Percentiles rank a stretch among this genome's conserved stretches.
Evolutionary conservation across 1,140 invertebrate genomes (phyloP).

Genomic region (Drosophila bocqueti): DNA sequence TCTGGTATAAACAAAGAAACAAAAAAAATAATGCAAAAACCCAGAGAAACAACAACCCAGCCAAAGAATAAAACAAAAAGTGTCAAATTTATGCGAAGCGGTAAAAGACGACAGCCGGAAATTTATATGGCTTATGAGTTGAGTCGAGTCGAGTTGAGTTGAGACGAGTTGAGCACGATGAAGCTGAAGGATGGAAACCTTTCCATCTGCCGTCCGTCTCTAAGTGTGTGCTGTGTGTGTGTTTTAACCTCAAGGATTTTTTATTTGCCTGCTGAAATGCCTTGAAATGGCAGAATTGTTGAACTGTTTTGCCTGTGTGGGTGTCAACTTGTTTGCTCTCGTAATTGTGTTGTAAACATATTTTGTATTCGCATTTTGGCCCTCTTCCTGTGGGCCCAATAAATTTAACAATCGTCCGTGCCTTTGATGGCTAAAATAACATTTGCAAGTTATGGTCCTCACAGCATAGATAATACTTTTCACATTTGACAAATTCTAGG

Average conservation of each 20-base stretch:
- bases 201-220: constrained; percentile 42
- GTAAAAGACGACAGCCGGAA: constrained; percentile 67
- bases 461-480: constrained; percentile 13
- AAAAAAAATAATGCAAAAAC: constrained; percentile 44
- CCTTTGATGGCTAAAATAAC: constrained; percentile 19
- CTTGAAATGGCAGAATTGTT: constrained; percentile 50
- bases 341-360: constrained; percentile 65
- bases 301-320: constrained; percentile 38
- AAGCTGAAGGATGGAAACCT: constrained; percentile 33
- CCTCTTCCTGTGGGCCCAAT: constrained; percentile 21
- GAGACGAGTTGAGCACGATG: constrained; percentile 19
- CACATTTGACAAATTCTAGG: neutral
- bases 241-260: constrained; percentile 58
- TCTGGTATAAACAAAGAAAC: constrained; percentile 43
- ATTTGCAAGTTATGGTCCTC: constrained; percentile 12
- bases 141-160: constrained; percentile 33
- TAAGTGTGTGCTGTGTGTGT: neutral
- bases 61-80: constrained; percentile 56
- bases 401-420: constrained; percentile 12
- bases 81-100: constrained; percentile 75
- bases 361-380: constrained; percentile 34
- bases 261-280: constrained; percentile 53
- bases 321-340: constrained; percentile 52
- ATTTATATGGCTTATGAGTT: constrained; percentile 70
- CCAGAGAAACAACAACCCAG: constrained; percentile 10